Conservation (phyloP, 1,140 invertebrate genomes). For the Drosophila burlai region DNA sequence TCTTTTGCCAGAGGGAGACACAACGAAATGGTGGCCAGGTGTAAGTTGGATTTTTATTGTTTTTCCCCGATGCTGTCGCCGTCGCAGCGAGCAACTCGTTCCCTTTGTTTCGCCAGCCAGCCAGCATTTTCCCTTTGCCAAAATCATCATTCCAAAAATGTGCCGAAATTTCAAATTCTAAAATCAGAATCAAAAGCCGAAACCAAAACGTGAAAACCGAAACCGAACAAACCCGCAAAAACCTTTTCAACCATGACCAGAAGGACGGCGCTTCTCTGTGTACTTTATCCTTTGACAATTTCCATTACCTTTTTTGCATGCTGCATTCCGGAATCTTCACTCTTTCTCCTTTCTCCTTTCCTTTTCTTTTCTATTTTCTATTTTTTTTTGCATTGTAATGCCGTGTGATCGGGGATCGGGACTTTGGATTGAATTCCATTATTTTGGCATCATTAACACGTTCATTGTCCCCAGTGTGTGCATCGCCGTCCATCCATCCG, state of each 20-base stretch:
- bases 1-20: slow-evolving; percentile 8
- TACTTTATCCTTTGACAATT: slow-evolving; percentile 70
- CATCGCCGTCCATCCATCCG: slow-evolving; percentile 17
- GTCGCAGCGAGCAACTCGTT: slow-evolving; percentile 66
- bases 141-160: slow-evolving; percentile 53
- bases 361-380: not conserved
- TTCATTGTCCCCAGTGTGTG: slow-evolving; percentile 60
- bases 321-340: slow-evolving; percentile 34
- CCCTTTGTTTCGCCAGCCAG: slow-evolving; percentile 48
- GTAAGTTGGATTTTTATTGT: slow-evolving; percentile 59
- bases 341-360: not conserved
- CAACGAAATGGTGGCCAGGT: slow-evolving; percentile 52
- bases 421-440: slow-evolving; percentile 50
- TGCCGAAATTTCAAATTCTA: slow-evolving; percentile 12
- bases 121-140: slow-evolving; percentile 48
- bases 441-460: slow-evolving; percentile 84
- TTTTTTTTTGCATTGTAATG: slow-evolving; percentile 77
- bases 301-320: slow-evolving; percentile 55
- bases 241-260: slow-evolving; percentile 17
- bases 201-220: slow-evolving; percentile 28
- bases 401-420: slow-evolving; percentile 15
- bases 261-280: slow-evolving; percentile 47
- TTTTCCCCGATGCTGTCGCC: slow-evolving; percentile 11
- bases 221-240: slow-evolving; percentile 32
- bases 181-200: slow-evolving; percentile 37